Evolutionary conservation across 2,888 invertebrate genomes (phyloP).

Genomic region (Myopa tessellatipennis): DNA sequence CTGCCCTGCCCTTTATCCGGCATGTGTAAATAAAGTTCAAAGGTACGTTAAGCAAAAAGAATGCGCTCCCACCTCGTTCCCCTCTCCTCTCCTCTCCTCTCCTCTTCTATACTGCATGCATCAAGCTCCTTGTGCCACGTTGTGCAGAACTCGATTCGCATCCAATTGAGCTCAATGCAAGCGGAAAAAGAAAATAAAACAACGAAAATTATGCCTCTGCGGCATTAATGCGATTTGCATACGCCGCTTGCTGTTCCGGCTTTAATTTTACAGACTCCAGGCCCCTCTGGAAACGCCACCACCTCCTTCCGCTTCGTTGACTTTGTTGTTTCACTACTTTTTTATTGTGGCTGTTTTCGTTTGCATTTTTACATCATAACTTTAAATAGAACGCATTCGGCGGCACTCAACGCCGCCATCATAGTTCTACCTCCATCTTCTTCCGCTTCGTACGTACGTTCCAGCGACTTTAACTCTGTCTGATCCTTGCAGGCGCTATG

Average conservation of each 20-base stretch:
- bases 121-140: slow-evolving; percentile 2
- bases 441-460: not conserved
- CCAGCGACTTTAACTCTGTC: slow-evolving; percentile 6
- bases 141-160: slow-evolving; percentile 6
- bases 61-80: not conserved
- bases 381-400: slow-evolving; percentile 32
- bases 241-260: slow-evolving; percentile 8
- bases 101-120: not conserved
- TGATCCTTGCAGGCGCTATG: slow-evolving; percentile 2
- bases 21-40: slow-evolving; percentile 23
- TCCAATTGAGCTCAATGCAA: slow-evolving; percentile 18
- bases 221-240: slow-evolving; percentile 33
- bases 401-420: not conserved
- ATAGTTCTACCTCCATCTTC: not conserved
- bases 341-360: slow-evolving; percentile 1
- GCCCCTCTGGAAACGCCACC: not conserved
- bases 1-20: not conserved
- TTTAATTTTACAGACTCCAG: not conserved
- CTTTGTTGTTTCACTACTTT: not conserved
- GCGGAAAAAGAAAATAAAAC: slow-evolving; percentile 1
- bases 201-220: slow-evolving; percentile 10
- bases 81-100: not conserved
- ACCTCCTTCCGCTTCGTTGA: no score
- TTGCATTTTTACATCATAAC: slow-evolving; percentile 24
- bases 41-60: not conserved